These are phyloP conservation scores for Lepus oiostolus DNA, from an alignment of 2,797 vertebrate genomes.

Conservation along the genomic window DNA sequence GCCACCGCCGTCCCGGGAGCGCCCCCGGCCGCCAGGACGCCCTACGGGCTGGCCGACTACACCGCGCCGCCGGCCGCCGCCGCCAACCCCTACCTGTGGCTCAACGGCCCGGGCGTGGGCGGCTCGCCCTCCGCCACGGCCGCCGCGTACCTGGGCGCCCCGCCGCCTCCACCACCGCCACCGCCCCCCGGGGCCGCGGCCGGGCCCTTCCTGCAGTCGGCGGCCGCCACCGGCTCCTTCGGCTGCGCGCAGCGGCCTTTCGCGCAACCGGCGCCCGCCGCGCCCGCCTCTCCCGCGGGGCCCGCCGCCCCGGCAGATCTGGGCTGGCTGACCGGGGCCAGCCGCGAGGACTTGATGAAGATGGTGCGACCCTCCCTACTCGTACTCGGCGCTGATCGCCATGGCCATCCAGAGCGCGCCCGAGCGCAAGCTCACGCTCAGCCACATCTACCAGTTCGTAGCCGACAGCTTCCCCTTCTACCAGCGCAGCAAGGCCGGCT, in stretches of 20 bases:
- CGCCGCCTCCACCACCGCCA: constrained; percentile 68
- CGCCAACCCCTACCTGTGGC: constrained; percentile 95
- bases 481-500: constrained; percentile 98
- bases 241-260: constrained; percentile 86
- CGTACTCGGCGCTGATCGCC: constrained; percentile 98
- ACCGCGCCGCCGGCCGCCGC: constrained; percentile 88
- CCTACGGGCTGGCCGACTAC: constrained; percentile 95
- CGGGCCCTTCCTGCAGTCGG: constrained; percentile 92
- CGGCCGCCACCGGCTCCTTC: constrained; percentile 86
- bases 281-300: constrained; percentile 88
- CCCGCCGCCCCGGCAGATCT: constrained; percentile 92
- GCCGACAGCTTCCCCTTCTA: constrained; percentile 99
- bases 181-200: constrained; percentile 90
- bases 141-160: constrained; percentile 78
- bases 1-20: constrained; percentile 86
- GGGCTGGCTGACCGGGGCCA: constrained; percentile 96
- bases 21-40: constrained; percentile 89
- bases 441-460: constrained; percentile 98
- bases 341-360: constrained; percentile 97
- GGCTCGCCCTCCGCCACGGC: constrained; percentile 90
- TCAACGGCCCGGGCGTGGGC: constrained; percentile 91
- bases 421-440: constrained; percentile 96
- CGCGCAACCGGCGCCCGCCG: constrained; percentile 89
- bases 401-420: constrained; percentile 99
- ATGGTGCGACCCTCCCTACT: constrained; percentile 98